Evolutionary conservation across 2,797 vertebrate species (phyloP), one percentile per base, ranked within the genome.

Genomic region (Salmo trutta): DNA sequence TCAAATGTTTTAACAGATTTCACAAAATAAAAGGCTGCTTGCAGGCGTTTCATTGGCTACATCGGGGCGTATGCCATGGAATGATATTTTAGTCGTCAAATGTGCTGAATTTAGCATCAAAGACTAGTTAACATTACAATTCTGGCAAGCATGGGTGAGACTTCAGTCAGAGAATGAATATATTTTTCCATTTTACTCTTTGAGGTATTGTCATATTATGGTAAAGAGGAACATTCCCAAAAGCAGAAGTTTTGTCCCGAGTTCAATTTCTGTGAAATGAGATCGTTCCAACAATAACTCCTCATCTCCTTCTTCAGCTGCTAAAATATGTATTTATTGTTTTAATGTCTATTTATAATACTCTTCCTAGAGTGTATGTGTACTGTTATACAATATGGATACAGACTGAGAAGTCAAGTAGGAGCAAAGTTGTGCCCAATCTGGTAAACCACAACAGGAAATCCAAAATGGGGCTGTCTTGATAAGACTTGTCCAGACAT

Each of bases 401-500:
- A 47, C 41, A 47, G 41, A 47, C 41, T 47, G 10, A 47, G 41
- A 47, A 47, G 41, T 47, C 41, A 47, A 47, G 41, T 47, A 14
- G 41, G 12, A 14, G 41, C 10, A 47, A n/a, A n/a, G 16, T 59
- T 7, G 17, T n/a, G 77, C 72, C 16, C 65, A 65, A 73, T 69
- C 17, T 53, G 52, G 27, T 4, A 2, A 80, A 84, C 81, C 82
- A 15, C 86, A 75, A 68, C 51, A 79, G 71, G 73, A 88, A 81
- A 86, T 83, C 75, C 81, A 66, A 76, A 69, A 87, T 19, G 72
- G 27, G 81, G 54, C 73, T 79, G 83, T 80, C 80, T 83, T 71
- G 82, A 68, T 78, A 54, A 68, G 74, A 85, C 41, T 83, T 41
- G 33, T 10, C 36, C 41, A 14, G 41, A 52, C n/a, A 51, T 41